Conservation (phyloP, 2,113 vertebrate species). For the Eurystomus gularis region DNA sequence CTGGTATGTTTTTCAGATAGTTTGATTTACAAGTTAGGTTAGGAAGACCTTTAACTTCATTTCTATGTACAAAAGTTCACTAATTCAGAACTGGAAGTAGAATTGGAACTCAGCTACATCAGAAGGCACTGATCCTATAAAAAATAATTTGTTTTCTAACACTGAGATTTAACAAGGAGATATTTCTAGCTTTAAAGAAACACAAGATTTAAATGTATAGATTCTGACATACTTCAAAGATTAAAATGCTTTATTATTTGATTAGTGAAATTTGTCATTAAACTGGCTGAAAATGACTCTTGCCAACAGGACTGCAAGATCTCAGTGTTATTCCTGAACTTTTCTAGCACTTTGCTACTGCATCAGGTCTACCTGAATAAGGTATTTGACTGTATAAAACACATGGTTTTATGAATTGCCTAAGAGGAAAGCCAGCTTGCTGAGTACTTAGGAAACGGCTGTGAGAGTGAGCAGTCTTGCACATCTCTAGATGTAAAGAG, state of each 20-base stretch:
- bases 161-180: background rate
- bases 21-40: background rate
- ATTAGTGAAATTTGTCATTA: background rate
- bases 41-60: background rate
- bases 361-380: background rate
- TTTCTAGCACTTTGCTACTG: background rate
- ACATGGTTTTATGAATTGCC: background rate
- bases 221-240: background rate
- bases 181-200: background rate
- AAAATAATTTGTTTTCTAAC: background rate
- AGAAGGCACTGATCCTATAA: background rate
- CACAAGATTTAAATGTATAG: background rate
- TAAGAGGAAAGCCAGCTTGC: background rate
- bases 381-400: background rate
- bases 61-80: background rate
- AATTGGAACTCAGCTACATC: background rate
- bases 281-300: background rate
- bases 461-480: background rate
- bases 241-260: background rate
- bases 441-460: background rate
- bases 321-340: background rate
- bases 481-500: background rate
- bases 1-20: background rate
- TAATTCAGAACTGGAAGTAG: background rate
- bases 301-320: background rate